Evolutionary conservation across 2,888 invertebrate species (phyloP).

Genomic region (Hirudinaria manillensis): DNA sequence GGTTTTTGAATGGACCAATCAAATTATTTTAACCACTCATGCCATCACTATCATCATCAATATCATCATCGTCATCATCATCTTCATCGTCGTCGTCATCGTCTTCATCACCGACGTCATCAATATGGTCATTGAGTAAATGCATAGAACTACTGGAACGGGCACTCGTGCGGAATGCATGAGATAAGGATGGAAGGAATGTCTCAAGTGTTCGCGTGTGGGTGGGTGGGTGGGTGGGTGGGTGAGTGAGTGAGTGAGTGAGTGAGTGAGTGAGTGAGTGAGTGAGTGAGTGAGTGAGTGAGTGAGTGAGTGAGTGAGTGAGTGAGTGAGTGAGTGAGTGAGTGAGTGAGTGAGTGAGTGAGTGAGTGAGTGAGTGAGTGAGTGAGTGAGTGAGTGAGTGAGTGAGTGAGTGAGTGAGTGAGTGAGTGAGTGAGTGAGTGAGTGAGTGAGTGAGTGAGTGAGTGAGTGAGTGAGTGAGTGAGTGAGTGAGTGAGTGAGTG

Average conservation of each 20-base stretch:
- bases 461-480: conserved; percentile 22
- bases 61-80: no score
- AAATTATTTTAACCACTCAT: no score
- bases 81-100: no score
- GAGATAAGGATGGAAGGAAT: no score
- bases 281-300: conserved; percentile 33
- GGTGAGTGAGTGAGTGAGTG: conserved; percentile 31
- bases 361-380: conserved; percentile 33
- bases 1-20: no score
- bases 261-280: conserved; percentile 33
- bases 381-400: conserved; percentile 34
- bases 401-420: conserved; percentile 25
- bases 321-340: conserved; percentile 33
- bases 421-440: conserved; percentile 24
- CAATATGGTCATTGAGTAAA: no score
- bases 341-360: conserved; percentile 32
- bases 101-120: no score
- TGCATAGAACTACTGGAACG: no score
- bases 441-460: conserved; percentile 23
- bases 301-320: conserved; percentile 32
- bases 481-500: conserved; percentile 1
- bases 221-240: conserved; percentile 29
- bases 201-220: background rate
- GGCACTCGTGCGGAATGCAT: no score
- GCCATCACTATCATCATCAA: no score